Evolutionary conservation across 2,113 vertebrate genomes (phyloP).

Genomic region (Myodes glareolus): DNA sequence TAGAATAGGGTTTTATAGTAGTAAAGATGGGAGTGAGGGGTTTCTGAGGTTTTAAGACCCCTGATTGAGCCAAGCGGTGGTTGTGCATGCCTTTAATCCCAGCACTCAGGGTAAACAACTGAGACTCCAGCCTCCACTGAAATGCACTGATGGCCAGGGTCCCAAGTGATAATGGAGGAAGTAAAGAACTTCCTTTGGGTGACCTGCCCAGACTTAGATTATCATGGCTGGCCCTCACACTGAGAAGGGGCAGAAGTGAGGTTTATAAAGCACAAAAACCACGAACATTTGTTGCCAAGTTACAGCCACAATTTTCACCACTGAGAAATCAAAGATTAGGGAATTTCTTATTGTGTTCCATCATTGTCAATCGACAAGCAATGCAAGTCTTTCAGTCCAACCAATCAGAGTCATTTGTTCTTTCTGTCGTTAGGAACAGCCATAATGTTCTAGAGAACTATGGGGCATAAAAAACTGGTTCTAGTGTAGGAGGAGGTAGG

Average conservation of each 20-base stretch:
- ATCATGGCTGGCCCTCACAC: no score
- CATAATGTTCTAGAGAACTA: neutral
- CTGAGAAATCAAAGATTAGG: neutral
- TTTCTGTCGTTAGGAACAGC: neutral
- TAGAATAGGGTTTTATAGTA: no score
- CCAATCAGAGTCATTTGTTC: neutral
- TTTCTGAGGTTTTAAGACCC: no score
- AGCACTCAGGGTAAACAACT: no score
- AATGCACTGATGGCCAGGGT: no score
- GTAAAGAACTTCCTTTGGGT: no score
- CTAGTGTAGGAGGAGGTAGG: neutral
- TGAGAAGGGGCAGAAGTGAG: neutral
- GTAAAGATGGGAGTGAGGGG: no score
- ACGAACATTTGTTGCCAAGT: neutral
- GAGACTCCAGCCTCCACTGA: no score
- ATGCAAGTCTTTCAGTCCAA: neutral
- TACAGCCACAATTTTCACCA: neutral
- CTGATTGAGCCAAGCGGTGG: no score
- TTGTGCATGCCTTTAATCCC: no score
- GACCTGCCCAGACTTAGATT: no score
- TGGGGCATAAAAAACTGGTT: neutral
- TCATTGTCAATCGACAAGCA: neutral
- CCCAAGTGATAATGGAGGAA: no score
- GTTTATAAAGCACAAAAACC: neutral
- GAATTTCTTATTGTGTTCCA: neutral